Evolutionary conservation across 1,140 invertebrate genomes (phyloP).

Genomic region (Mamestra configurata): DNA sequence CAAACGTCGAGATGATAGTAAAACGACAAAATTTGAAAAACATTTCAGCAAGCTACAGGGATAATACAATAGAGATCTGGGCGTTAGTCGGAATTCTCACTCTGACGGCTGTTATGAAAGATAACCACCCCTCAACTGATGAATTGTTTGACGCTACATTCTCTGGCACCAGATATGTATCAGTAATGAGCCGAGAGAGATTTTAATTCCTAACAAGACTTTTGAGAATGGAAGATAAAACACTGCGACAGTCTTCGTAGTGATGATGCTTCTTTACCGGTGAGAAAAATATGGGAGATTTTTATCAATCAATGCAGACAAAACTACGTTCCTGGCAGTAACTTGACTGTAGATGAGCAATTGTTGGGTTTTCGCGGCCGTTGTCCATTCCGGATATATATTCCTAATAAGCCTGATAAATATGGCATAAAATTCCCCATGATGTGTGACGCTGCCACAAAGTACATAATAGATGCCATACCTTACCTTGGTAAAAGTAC

Average conservation of each 20-base stretch:
- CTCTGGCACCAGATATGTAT: slow-evolving; percentile 43
- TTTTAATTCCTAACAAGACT: slow-evolving; percentile 60
- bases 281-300: slow-evolving; percentile 56
- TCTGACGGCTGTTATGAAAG: slow-evolving; percentile 53
- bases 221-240: no score
- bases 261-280: no score
- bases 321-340: slow-evolving; percentile 53
- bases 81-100: slow-evolving; percentile 47
- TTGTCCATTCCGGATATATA: no score
- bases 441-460: slow-evolving; percentile 65
- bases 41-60: slow-evolving; percentile 28
- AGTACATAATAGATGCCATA: slow-evolving; percentile 73
- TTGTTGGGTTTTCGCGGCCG: slow-evolving; percentile 36
- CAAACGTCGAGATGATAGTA: slow-evolving; percentile 38
- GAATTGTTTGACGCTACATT: slow-evolving; percentile 36
- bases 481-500: slow-evolving; percentile 73
- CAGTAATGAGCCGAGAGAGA: slow-evolving; percentile 59
- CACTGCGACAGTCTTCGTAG: no score
- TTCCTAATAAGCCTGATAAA: slow-evolving; percentile 67
- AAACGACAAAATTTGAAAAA: slow-evolving; percentile 37
- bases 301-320: slow-evolving; percentile 58
- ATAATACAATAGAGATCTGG: slow-evolving; percentile 25
- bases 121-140: slow-evolving; percentile 48
- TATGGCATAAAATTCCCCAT: slow-evolving; percentile 61
- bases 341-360: slow-evolving; percentile 52